These are phyloP conservation scores for Tragelaphus eurycerus DNA, from an alignment of 2,797 vertebrate species.

Conservation along the genomic window DNA sequence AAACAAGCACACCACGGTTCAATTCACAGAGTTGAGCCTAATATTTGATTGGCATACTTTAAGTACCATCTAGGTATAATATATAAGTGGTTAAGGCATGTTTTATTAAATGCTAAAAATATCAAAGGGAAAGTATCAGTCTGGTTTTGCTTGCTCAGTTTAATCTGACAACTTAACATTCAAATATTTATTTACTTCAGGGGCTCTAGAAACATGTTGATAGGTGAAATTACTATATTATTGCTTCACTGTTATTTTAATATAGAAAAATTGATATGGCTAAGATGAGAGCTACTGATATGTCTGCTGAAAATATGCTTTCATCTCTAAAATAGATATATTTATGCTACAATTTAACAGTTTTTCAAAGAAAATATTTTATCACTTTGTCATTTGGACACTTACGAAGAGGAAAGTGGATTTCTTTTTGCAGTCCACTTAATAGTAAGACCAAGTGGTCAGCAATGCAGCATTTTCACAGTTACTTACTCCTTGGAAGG, in stretches of 20 bases:
- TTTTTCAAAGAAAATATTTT: slow-evolving; percentile 43
- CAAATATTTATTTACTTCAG: slow-evolving; percentile 6
- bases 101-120: slow-evolving; percentile 21
- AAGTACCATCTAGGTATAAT: background rate
- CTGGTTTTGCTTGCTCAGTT: background rate
- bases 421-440: slow-evolving; percentile 43
- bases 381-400: slow-evolving; percentile 45
- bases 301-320: slow-evolving; percentile 1
- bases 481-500: background rate
- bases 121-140: background rate
- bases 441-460: background rate
- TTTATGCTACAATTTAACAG: slow-evolving; percentile 48
- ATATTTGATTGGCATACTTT: background rate
- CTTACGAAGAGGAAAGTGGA: slow-evolving; percentile 55
- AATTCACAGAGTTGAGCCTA: background rate
- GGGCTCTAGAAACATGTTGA: background rate
- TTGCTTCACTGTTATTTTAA: background rate
- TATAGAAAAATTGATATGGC: background rate
- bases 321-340: slow-evolving; percentile 50
- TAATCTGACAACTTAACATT: background rate
- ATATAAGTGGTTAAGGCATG: background rate
- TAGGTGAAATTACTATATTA: slow-evolving; percentile 18
- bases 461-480: background rate
- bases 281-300: background rate
- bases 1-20: background rate